These are phyloP conservation scores for Sycon ciliatum DNA, from an alignment of 37 sponge, comb jelly and placozoan genomes.

Conservation along the genomic window DNA sequence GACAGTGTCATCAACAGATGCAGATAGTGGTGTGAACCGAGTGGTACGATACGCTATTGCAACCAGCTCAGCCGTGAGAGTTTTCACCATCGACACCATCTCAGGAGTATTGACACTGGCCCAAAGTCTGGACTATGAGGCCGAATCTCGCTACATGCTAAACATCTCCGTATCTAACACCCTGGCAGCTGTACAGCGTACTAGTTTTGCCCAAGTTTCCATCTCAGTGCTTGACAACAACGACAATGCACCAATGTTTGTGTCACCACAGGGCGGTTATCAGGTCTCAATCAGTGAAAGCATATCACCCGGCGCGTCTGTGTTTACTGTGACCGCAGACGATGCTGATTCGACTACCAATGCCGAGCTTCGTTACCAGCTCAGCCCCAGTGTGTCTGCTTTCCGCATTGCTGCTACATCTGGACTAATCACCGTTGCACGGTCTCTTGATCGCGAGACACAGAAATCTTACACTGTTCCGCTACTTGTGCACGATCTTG, in stretches of 20 bases:
- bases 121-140: conserved; percentile 21
- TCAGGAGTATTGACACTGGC: conserved; percentile 13
- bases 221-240: not conserved
- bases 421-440: not conserved
- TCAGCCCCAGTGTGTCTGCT: not conserved
- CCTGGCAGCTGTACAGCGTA: not conserved
- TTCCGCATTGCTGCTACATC: conserved; percentile 31
- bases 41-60: conserved; percentile 11
- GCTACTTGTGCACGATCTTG: conserved; percentile 35
- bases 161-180: not conserved
- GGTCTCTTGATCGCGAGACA: conserved; percentile 35
- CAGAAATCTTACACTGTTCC: conserved; percentile 15
- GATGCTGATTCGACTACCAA: conserved; percentile 54
- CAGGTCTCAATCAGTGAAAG: not conserved
- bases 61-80: not conserved
- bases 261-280: not conserved
- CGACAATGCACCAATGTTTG: not conserved
- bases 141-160: not conserved
- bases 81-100: not conserved
- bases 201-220: not conserved
- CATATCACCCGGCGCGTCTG: not conserved
- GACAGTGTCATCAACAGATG: not conserved
- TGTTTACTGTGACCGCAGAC: conserved; percentile 16
- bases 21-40: not conserved
- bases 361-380: conserved; percentile 35